Evolutionary conservation across 2,888 invertebrate genomes (phyloP).

Genomic region (Leptopterna dolabrata): DNA sequence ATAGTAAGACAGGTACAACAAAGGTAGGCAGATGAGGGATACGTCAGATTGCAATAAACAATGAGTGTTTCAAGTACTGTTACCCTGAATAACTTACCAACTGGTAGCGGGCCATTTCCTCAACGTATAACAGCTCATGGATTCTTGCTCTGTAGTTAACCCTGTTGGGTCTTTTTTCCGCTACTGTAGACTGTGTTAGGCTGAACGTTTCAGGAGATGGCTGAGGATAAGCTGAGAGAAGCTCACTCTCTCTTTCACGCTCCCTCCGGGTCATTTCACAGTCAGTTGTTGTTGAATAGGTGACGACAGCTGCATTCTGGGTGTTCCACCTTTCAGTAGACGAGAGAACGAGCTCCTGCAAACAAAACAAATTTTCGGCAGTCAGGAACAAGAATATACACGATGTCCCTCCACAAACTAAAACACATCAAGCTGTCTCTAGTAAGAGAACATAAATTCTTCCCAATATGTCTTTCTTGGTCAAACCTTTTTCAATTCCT

Average conservation of each 20-base stretch:
- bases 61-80: too few relatives aligned
- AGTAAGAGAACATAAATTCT: too few relatives aligned
- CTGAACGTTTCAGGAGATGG: slow-evolving; percentile 76
- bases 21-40: too few relatives aligned
- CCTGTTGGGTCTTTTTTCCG: slow-evolving; percentile 73
- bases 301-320: slow-evolving; percentile 70
- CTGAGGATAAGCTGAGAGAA: slow-evolving; percentile 74
- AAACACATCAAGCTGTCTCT: too few relatives aligned
- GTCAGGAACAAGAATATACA: background rate
- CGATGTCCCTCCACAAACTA: background rate
- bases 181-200: slow-evolving; percentile 76
- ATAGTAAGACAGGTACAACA: too few relatives aligned
- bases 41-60: too few relatives aligned
- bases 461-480: too few relatives aligned
- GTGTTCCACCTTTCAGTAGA: slow-evolving; percentile 75
- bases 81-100: slow-evolving; percentile 67
- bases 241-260: slow-evolving; percentile 70
- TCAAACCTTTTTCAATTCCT: slow-evolving; percentile 73
- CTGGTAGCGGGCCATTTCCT: slow-evolving; percentile 81
- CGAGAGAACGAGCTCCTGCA: slow-evolving; percentile 69
- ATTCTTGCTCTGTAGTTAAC: slow-evolving; percentile 80
- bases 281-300: slow-evolving; percentile 72
- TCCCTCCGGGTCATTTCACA: slow-evolving; percentile 69
- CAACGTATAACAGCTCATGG: slow-evolving; percentile 80
- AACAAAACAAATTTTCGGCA: slow-evolving; percentile 19